A percentile compares a stretch with the other conserved stretches of the same genome.
These are phyloP conservation scores for Pseudorhombus dupliciocellatus DNA, from an alignment of 2,113 vertebrate species.

Conservation along the genomic window DNA sequence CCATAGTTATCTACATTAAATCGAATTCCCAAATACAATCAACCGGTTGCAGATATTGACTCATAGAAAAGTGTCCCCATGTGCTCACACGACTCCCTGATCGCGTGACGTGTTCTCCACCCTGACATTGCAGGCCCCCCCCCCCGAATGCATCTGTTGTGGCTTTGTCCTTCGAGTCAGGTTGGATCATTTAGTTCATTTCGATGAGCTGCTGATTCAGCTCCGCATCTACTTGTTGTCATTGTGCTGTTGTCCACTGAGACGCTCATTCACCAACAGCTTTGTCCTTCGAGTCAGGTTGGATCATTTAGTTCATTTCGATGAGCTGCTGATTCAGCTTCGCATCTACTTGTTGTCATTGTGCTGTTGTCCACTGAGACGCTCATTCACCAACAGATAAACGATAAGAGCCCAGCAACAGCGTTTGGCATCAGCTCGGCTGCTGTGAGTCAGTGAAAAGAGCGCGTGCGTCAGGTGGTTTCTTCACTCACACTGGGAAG, in stretches of 20 bases:
- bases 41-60: no score
- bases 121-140: slow-evolving; percentile 45
- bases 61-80: no score
- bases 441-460: slow-evolving; percentile 29
- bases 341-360: background rate
- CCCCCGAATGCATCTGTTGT: background rate
- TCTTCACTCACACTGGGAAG: background rate
- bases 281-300: slow-evolving; percentile 49
- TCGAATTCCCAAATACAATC: no score
- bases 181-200: slow-evolving; percentile 51
- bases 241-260: slow-evolving; percentile 22
- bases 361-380: slow-evolving; percentile 26
- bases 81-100: no score
- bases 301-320: slow-evolving; percentile 51
- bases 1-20: no score
- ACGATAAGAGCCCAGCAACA: slow-evolving; percentile 4
- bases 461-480: slow-evolving; percentile 14
- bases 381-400: background rate
- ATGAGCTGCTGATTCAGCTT: slow-evolving; percentile 58
- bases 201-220: slow-evolving; percentile 61
- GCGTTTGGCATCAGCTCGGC: slow-evolving; percentile 4
- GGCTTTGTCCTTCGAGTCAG: slow-evolving; percentile 47
- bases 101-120: background rate
- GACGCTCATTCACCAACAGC: no score
- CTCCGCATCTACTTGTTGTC: background rate